Conservation (phyloP, 2,113 vertebrate species). For the Hypocryptadius cinnamomeus region DNA sequence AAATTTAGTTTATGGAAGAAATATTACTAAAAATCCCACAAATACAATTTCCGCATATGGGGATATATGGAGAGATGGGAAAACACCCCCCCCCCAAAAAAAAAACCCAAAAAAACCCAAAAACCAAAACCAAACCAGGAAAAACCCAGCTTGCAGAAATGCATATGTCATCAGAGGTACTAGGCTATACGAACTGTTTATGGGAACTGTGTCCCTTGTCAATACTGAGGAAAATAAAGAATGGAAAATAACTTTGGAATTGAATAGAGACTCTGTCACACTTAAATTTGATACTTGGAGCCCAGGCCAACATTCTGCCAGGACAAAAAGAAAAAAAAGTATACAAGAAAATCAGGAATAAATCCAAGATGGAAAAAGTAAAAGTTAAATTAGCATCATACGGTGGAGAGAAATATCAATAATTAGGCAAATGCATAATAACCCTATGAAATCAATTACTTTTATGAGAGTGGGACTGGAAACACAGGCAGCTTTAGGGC, state of each 20-base stretch:
- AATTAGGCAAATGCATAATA: conserved; percentile 37
- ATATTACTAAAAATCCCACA: conserved; percentile 15
- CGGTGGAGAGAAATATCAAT: neutral
- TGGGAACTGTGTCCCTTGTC: conserved; percentile 44
- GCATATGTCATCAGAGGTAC: neutral
- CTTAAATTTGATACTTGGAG: conserved; percentile 30
- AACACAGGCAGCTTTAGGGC: neutral
- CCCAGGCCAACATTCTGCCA: neutral
- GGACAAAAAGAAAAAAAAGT: neutral
- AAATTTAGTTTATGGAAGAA: neutral
- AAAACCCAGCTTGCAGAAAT: neutral
- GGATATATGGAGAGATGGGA: neutral
- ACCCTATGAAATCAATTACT: conserved; percentile 39
- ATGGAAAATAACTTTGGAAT: conserved; percentile 35
- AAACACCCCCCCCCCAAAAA: too few species aligned
- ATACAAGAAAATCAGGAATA: conserved; percentile 5
- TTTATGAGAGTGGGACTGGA: conserved; percentile 21
- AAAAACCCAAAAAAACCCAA: neutral
- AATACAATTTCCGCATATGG: neutral
- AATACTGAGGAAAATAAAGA: conserved; percentile 51
- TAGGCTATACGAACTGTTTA: conserved; percentile 32
- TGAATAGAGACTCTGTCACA: conserved; percentile 34
- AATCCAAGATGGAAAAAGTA: conserved; percentile 47
- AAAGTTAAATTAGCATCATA: conserved; percentile 43
- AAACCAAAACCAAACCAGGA: neutral